These are phyloP conservation scores for Lagocephalus sceleratus DNA, from an alignment of 2,797 vertebrate genomes.

Conservation along the genomic window DNA sequence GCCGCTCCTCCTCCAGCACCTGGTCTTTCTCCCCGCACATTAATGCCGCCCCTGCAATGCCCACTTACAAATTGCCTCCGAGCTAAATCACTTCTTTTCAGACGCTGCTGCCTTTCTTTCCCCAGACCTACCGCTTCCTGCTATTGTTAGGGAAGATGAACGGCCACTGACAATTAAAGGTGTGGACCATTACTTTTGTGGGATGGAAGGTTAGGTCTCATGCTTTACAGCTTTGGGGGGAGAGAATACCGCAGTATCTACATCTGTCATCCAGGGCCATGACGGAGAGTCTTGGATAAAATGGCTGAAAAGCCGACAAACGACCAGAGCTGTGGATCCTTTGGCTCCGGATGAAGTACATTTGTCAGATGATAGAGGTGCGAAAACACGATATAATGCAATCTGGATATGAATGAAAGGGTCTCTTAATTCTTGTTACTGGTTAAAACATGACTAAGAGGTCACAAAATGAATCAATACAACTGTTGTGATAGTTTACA, in stretches of 20 bases:
- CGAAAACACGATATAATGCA: too few species aligned
- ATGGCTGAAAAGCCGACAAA: conserved; percentile 55
- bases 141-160: conserved; percentile 83
- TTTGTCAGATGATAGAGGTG: conserved; percentile 1
- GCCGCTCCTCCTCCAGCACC: conserved; percentile 51
- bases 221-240: conserved; percentile 66
- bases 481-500: too few species aligned
- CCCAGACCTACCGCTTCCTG: conserved; percentile 68
- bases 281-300: conserved; percentile 58
- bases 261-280: conserved; percentile 59
- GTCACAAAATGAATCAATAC: too few species aligned
- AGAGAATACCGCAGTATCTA: conserved; percentile 59
- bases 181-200: conserved; percentile 79
- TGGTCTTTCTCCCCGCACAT: conserved; percentile 59
- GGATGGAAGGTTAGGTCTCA: conserved; percentile 69
- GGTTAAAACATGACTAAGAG: too few species aligned
- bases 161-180: conserved; percentile 79
- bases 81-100: conserved; percentile 77
- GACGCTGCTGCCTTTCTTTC: conserved; percentile 69
- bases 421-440: too few species aligned
- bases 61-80: conserved; percentile 59
- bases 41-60: conserved; percentile 58
- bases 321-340: conserved; percentile 25
- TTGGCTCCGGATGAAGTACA: conserved; percentile 30
- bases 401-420: too few species aligned